Evolutionary conservation across 2,888 invertebrate genomes (phyloP).

Genomic region (Acanthosepion lycidas): DNA sequence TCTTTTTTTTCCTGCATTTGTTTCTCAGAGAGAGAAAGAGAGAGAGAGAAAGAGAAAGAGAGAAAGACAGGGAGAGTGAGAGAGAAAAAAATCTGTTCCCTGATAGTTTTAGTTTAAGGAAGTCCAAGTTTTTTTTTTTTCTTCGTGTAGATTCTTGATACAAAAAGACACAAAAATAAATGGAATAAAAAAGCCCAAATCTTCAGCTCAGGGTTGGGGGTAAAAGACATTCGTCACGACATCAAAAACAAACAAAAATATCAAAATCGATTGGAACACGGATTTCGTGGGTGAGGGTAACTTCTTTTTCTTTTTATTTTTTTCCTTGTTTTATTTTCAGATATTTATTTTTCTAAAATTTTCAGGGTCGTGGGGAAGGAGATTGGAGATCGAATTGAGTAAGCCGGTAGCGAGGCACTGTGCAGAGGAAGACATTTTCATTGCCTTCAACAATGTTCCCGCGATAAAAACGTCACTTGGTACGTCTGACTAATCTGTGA

Average conservation of each 20-base stretch:
- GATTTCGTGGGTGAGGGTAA: background rate
- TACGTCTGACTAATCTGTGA: background rate
- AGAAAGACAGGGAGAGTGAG: no score
- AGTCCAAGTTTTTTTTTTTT: background rate
- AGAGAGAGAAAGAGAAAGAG: background rate
- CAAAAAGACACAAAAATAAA: background rate
- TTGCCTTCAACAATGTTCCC: background rate
- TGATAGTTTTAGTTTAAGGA: background rate
- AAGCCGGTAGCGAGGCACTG: background rate
- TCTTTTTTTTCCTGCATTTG: background rate
- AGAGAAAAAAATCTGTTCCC: background rate
- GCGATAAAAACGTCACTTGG: background rate
- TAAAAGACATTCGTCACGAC: background rate
- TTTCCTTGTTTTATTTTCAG: background rate
- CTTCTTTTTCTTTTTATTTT: background rate
- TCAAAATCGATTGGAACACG: background rate
- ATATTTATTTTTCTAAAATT: background rate
- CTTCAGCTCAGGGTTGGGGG: background rate
- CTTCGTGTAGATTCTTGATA: background rate
- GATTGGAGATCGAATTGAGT: background rate
- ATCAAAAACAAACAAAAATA: background rate
- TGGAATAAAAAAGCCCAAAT: background rate
- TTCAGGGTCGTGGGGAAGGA: background rate
- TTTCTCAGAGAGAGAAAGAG: background rate
- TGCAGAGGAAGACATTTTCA: background rate